Evolutionary conservation across 2,797 vertebrate genomes (phyloP), one percentile per base, ranked within the genome.

Genomic region (Brotula barbata): DNA sequence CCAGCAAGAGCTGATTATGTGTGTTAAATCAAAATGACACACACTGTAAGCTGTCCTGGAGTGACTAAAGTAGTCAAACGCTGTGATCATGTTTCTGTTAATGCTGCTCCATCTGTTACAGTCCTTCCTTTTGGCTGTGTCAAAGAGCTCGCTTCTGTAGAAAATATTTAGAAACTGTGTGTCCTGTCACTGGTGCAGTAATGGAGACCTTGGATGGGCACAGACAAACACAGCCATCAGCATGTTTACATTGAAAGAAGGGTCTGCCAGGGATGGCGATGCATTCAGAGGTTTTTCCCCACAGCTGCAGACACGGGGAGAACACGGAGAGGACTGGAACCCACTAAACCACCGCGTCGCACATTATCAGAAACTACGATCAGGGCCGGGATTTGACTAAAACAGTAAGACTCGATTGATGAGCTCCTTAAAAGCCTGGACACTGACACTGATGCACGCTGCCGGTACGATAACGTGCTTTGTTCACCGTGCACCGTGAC

Each of bases 401-500:
- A 7, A 16, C 17, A 3, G 36, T 6, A 62, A 42, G 1, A 6
- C 7, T 6, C 6, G 1, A 17, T 45, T 21, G 37, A 13, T 54
- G 44, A 28, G 22, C 22, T 56, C 19, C 45, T 59, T 25, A n/a
- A 21, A 66, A 48, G 49, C 15, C 16, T n/a, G 19, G 25, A n/a
- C 37, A 60, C 28, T 2, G 3, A 31, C 31, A 17, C n/a, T 12
- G 25, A 28, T 15, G 10, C n/a, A 1, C 22, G 53, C 64, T 52
- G 34, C 51, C 21, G 37, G 48, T 43, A 47, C 50, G 59, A 71
- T 77, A 79, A 76, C 62, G 51, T 43, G 46, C 70, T 72, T 75
- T 73, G 77, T 77, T 78, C 36, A 68, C 68, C 41, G 41, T 25
- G 44, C 51, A 51, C 28, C 62, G 53, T 82, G 83, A 86, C 80